Conservation (phyloP, 2,888 invertebrate genomes). For the Drosophila anomalipes region DNA sequence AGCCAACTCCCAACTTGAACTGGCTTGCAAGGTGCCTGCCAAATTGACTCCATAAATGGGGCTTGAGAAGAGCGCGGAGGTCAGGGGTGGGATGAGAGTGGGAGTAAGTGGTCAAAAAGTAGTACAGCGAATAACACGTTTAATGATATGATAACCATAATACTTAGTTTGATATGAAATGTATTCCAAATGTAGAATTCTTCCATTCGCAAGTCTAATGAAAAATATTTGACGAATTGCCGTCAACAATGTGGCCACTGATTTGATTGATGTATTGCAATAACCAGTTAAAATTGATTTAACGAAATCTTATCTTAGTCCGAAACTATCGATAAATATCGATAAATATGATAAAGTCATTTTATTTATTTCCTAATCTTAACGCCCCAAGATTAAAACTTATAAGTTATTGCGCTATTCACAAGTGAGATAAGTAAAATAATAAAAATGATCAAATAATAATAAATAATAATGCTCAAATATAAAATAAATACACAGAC, state of each 20-base stretch:
- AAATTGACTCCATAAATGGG: slow-evolving; percentile 8
- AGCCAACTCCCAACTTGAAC: slow-evolving; percentile 28
- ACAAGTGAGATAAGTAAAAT: too few relatives aligned
- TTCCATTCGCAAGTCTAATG: neutral
- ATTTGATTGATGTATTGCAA: neutral
- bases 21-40: slow-evolving; percentile 30
- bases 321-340: neutral
- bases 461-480: neutral
- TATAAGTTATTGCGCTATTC: too few relatives aligned
- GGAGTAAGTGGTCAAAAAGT: neutral
- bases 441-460: too few relatives aligned
- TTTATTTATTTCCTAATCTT: too few relatives aligned
- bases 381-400: too few relatives aligned
- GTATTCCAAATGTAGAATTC: neutral
- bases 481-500: neutral
- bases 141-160: neutral
- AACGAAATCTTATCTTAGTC: neutral
- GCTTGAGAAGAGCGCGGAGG: neutral
- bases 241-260: neutral
- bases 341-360: neutral
- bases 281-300: neutral
- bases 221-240: neutral
- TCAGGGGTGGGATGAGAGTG: neutral
- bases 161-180: neutral
- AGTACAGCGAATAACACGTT: neutral